These are phyloP conservation scores for Strigamia maritima DNA, from an alignment of 2,888 invertebrate genomes.

Conservation along the genomic window DNA sequence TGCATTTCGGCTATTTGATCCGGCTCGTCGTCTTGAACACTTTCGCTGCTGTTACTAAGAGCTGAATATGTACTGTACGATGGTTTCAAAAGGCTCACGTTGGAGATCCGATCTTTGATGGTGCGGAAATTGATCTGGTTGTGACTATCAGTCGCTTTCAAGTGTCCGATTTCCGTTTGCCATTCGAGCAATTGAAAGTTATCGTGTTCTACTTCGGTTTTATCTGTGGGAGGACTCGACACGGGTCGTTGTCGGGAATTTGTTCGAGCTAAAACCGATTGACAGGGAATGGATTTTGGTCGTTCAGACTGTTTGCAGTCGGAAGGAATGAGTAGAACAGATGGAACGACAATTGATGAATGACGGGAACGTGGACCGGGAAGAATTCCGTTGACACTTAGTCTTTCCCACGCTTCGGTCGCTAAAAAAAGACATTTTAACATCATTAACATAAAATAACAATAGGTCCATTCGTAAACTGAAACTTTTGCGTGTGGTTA, in stretches of 20 bases:
- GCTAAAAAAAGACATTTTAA: conserved; percentile 54
- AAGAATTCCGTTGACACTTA: conserved; percentile 49
- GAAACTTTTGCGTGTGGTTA: too few relatives aligned
- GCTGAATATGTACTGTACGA: conserved; percentile 41
- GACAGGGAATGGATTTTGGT: conserved; percentile 39
- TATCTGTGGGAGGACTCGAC: conserved; percentile 33
- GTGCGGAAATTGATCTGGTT: conserved; percentile 38
- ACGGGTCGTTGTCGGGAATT: conserved; percentile 20
- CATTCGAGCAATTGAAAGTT: not conserved
- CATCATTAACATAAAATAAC: too few relatives aligned
- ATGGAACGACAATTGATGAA: conserved; percentile 44
- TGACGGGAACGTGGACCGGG: conserved; percentile 46
- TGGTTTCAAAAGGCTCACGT: conserved; percentile 41
- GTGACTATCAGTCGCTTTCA: conserved; percentile 35
- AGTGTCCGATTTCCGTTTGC: not conserved
- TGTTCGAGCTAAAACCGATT: not conserved
- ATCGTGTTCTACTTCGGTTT: not conserved
- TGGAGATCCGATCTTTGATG: conserved; percentile 41
- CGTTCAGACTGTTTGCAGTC: not conserved
- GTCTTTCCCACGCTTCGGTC: conserved; percentile 72
- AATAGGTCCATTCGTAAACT: too few relatives aligned
- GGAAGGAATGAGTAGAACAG: conserved; percentile 40
- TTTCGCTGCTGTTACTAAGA: conserved; percentile 42
- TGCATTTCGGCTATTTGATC: conserved; percentile 32
- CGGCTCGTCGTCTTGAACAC: conserved; percentile 40